A percentile compares a stretch with the other conserved stretches of the same genome.
Conservation (phyloP, 2,888 invertebrate genomes). For the Strigamia maritima region DNA sequence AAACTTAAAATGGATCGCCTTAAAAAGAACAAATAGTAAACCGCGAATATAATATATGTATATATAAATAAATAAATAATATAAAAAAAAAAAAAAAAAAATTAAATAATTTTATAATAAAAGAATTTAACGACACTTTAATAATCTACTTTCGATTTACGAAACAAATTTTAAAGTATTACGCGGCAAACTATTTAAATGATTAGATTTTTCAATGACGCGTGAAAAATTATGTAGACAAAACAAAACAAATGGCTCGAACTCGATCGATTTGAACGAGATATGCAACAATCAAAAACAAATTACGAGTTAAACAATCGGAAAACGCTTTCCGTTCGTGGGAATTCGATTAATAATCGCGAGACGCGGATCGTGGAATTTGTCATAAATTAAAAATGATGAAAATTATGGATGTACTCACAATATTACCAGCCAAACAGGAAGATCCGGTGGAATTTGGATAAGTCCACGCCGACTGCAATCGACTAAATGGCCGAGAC, state of each 20-base stretch:
- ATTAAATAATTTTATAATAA: too few relatives aligned
- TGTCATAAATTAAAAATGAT: too few relatives aligned
- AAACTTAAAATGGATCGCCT: conserved; percentile 43
- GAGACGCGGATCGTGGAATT: too few relatives aligned
- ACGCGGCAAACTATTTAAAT: too few relatives aligned
- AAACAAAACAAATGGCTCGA: conserved; percentile 31
- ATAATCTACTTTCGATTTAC: too few relatives aligned
- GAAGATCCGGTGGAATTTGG: conserved; percentile 67
- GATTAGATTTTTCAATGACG: conserved; percentile 39
- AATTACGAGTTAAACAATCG: not conserved
- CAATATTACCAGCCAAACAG: conserved; percentile 72
- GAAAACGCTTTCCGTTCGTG: too few relatives aligned
- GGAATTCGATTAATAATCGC: too few relatives aligned
- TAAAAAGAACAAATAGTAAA: too few relatives aligned
- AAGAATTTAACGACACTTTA: too few relatives aligned
- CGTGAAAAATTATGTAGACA: conserved; percentile 48
- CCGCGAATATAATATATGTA: not conserved
- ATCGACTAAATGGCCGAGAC: conserved; percentile 70
- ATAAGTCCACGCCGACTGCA: conserved; percentile 69
- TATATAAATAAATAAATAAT: not conserved
- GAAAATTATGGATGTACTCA: conserved; percentile 57
- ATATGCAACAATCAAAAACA: conserved; percentile 37
- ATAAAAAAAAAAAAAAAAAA: too few relatives aligned
- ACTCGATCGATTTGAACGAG: conserved; percentile 35
- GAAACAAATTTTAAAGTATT: too few relatives aligned